Percentiles rank a stretch among this genome's conserved stretches.
These are phyloP conservation scores for Loxodonta africana DNA, from an alignment of 2,113 vertebrate genomes.

Conservation along the genomic window DNA sequence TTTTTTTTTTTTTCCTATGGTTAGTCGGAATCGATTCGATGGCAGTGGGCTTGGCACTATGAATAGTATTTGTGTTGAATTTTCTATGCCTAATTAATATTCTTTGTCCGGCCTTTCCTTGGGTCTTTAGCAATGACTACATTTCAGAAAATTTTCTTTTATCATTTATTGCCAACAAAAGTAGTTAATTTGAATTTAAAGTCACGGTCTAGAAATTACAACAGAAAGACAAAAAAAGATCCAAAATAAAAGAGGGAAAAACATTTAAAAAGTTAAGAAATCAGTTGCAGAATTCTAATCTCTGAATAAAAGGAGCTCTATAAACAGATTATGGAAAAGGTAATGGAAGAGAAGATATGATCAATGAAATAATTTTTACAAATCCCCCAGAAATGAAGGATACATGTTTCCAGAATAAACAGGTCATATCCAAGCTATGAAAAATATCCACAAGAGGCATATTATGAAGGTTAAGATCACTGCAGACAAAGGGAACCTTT, in stretches of 20 bases:
- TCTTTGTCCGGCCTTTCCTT: background rate
- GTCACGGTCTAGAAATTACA: background rate
- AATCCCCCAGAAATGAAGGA: background rate
- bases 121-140: background rate
- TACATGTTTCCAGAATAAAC: background rate
- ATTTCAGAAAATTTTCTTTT: background rate
- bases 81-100: background rate
- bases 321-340: background rate
- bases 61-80: background rate
- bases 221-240: background rate
- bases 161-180: background rate
- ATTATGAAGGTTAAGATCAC: background rate
- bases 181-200: constrained; percentile 20
- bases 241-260: background rate
- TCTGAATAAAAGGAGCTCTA: background rate
- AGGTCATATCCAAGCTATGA: background rate
- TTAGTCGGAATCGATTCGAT: too few species aligned
- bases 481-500: background rate
- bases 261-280: background rate
- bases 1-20: too few species aligned
- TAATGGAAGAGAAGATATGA: background rate
- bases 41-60: too few species aligned
- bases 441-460: background rate
- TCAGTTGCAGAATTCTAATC: background rate
- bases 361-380: background rate